A percentile compares a stretch with the other conserved stretches of the same genome.
phyloP scores from a whole-genome alignment of 2,797 vertebrate species.

The Sciurus vulgaris region DNA sequence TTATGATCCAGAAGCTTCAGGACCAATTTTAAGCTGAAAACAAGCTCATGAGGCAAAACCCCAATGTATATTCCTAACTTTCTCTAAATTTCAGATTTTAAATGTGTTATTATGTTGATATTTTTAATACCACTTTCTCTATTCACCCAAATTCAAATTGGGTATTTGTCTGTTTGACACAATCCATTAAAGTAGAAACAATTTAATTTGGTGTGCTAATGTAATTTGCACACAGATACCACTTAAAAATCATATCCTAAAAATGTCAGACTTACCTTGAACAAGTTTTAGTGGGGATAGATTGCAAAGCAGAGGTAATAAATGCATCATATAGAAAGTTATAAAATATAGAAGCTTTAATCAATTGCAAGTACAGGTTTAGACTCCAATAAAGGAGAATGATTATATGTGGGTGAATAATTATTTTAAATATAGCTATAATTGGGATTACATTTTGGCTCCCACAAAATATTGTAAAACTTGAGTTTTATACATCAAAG shows the following conservation, averaged over 20 bases:
- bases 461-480: slow-evolving; percentile 28
- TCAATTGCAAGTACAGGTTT: slow-evolving; percentile 60
- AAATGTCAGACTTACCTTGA: slow-evolving; percentile 76
- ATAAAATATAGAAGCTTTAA: slow-evolving; percentile 68
- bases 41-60: slow-evolving; percentile 44
- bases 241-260: slow-evolving; percentile 71
- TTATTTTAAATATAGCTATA: slow-evolving; percentile 67
- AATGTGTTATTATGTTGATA: slow-evolving; percentile 48
- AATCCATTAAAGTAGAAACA: slow-evolving; percentile 74
- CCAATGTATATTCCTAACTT: slow-evolving; percentile 31
- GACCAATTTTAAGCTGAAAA: slow-evolving; percentile 61
- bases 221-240: slow-evolving; percentile 67
- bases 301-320: slow-evolving; percentile 61
- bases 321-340: slow-evolving; percentile 56
- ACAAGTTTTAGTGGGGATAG: slow-evolving; percentile 58
- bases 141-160: slow-evolving; percentile 67
- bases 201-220: slow-evolving; percentile 69
- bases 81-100: slow-evolving; percentile 66
- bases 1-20: slow-evolving; percentile 45
- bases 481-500: slow-evolving; percentile 28
- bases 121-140: slow-evolving; percentile 66
- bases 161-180: slow-evolving; percentile 72
- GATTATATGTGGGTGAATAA: slow-evolving; percentile 54
- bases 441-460: slow-evolving; percentile 73
- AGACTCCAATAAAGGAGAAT: slow-evolving; percentile 65